Conservation (phyloP, 2,888 invertebrate species). For the Lycaena phlaeas region DNA sequence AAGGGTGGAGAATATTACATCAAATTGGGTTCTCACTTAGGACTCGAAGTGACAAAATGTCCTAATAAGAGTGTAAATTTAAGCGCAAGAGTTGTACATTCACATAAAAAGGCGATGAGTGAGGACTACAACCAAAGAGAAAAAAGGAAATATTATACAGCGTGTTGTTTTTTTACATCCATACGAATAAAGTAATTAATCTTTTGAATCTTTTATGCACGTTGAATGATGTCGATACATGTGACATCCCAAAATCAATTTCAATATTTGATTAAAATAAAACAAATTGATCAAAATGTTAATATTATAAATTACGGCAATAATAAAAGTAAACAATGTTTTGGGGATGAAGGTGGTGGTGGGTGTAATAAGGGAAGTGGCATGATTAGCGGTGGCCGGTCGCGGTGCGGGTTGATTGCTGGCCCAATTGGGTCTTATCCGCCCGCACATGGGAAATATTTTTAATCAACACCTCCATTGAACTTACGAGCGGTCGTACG, state of each 20-base stretch:
- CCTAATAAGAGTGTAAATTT: too few relatives aligned
- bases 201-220: too few relatives aligned
- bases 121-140: too few relatives aligned
- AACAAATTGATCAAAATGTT: not conserved
- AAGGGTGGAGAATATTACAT: too few relatives aligned
- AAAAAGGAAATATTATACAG: too few relatives aligned
- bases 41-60: too few relatives aligned
- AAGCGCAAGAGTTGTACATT: too few relatives aligned
- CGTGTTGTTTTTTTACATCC: too few relatives aligned
- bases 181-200: too few relatives aligned
- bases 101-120: too few relatives aligned
- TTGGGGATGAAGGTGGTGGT: conserved; percentile 14
- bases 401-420: conserved; percentile 54
- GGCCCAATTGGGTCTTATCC: conserved; percentile 73
- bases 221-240: not conserved
- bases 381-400: conserved; percentile 58
- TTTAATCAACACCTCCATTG: conserved; percentile 75
- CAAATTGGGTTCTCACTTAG: too few relatives aligned
- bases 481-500: conserved; percentile 74
- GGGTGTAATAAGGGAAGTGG: conserved; percentile 34
- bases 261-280: not conserved
- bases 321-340: conserved; percentile 11
- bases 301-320: conserved; percentile 5
- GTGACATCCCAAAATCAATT: not conserved
- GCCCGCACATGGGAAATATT: conserved; percentile 74